Percentiles rank a stretch among this genome's conserved stretches.
These are phyloP conservation scores for Aphrocallistes beatrix DNA, from an alignment of 37 sponge, comb jelly and placozoan species.

Conservation along the genomic window DNA sequence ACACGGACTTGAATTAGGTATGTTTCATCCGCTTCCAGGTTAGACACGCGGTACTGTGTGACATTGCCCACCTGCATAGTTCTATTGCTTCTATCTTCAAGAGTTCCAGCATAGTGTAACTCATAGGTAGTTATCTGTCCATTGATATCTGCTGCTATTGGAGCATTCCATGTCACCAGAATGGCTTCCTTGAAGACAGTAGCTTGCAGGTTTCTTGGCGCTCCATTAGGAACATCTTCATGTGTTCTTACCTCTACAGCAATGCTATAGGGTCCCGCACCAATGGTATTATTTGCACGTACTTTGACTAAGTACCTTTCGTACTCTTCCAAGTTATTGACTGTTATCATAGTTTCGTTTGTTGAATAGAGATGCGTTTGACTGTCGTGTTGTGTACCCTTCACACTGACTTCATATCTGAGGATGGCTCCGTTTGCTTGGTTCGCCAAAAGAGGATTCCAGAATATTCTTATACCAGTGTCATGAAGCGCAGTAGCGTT, in stretches of 20 bases:
- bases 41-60: background rate
- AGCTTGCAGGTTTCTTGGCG: background rate
- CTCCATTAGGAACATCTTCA: background rate
- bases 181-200: background rate
- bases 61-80: background rate
- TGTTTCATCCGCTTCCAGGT: background rate
- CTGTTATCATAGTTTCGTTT: background rate
- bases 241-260: background rate
- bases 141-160: background rate
- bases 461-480: background rate
- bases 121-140: background rate
- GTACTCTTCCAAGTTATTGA: background rate
- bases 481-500: background rate
- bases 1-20: constrained; percentile 4
- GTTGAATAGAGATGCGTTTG: background rate
- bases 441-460: background rate
- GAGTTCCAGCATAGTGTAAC: background rate
- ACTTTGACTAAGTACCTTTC: background rate
- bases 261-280: background rate
- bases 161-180: background rate
- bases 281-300: background rate
- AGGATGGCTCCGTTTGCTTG: background rate
- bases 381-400: background rate
- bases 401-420: background rate
- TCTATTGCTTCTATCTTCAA: background rate